A percentile compares a stretch with the other conserved stretches of the same genome.
phyloP scores from a whole-genome alignment of 2,113 vertebrate genomes.

The Aythya baeri region DNA sequence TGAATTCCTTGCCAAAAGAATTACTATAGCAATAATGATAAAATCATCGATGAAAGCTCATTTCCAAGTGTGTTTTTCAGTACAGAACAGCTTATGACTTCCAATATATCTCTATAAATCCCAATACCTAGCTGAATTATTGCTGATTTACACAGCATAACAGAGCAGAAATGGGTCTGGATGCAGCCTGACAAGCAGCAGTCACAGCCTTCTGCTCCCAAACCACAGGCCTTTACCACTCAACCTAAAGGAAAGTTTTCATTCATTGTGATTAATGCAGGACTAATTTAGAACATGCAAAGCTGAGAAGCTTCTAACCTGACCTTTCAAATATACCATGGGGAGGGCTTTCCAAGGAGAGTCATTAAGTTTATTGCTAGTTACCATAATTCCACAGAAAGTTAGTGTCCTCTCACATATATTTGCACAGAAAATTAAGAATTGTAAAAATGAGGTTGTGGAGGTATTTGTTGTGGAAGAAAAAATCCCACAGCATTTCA shows the following conservation, averaged over 20 bases:
- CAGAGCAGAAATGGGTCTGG: not conserved
- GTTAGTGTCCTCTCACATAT: not conserved
- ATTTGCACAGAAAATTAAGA: not conserved
- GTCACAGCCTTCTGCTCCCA: slow-evolving; percentile 23
- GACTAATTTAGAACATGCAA: not conserved
- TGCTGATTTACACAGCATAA: not conserved
- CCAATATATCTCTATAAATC: not conserved
- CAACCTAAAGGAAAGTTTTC: not conserved
- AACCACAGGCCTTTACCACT: not conserved
- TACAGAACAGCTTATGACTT: not conserved
- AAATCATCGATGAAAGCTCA: not conserved
- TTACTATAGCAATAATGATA: not conserved
- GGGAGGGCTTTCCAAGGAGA: not conserved
- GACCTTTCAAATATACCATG: not conserved
- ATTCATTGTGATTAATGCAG: slow-evolving; percentile 3
- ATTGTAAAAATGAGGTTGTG: not conserved
- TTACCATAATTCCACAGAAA: not conserved
- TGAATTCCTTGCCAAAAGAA: not conserved
- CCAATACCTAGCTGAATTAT: not conserved
- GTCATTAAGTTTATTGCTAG: not conserved
- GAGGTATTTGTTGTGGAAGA: not conserved
- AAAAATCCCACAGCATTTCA: not conserved
- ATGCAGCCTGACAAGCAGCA: not conserved
- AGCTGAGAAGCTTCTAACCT: slow-evolving; percentile 4
- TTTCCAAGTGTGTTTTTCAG: not conserved